phyloP scores from a whole-genome alignment of 2,888 invertebrate species.

The Timema podura region DNA sequence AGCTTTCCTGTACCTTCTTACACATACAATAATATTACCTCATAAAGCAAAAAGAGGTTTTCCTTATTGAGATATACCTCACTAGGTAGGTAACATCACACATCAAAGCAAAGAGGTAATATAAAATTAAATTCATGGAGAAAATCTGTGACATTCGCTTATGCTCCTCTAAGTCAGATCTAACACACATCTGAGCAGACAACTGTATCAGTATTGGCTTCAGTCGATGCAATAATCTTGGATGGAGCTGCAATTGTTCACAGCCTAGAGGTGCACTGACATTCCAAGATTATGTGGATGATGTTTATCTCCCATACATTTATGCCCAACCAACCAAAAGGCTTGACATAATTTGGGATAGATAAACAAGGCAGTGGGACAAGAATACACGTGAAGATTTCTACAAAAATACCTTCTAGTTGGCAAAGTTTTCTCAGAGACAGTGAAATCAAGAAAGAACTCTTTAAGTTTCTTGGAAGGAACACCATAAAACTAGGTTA shows the following conservation, averaged over 20 bases:
- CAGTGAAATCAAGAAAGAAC: neutral
- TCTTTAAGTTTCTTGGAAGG: neutral
- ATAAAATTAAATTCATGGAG: no score
- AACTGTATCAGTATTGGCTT: neutral
- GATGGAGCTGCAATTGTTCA: constrained; percentile 5
- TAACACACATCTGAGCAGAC: neutral
- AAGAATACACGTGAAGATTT: neutral
- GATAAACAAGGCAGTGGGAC: neutral
- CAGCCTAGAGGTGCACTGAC: neutral
- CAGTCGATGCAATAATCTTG: neutral
- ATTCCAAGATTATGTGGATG: constrained; percentile 6
- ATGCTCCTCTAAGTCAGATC: neutral
- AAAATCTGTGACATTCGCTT: neutral
- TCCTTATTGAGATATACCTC: no score
- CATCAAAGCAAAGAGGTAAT: no score
- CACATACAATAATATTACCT: no score
- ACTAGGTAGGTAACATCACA: no score
- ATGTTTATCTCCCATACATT: neutral
- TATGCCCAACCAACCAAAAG: neutral
- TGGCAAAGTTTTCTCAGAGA: constrained; percentile 14
- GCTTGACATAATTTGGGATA: neutral
- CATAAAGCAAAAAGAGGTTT: no score
- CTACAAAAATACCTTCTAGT: constrained; percentile 5
- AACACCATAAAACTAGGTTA: neutral
- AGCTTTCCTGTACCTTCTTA: no score